These are phyloP conservation scores for Diplolepis rosae DNA, from an alignment of 2,888 invertebrate genomes.

Conservation along the genomic window DNA sequence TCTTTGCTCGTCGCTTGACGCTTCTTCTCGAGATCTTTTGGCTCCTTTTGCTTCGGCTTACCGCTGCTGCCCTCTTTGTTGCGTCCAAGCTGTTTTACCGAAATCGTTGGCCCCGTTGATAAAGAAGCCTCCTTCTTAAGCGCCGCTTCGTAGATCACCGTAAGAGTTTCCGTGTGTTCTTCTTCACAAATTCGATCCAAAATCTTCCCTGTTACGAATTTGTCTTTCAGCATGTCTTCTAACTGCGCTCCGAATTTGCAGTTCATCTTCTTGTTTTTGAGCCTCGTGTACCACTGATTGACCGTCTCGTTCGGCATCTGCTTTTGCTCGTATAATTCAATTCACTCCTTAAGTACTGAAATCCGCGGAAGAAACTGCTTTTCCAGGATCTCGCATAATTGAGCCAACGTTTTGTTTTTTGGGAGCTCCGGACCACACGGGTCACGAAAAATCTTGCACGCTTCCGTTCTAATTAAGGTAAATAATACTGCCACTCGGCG, in stretches of 20 bases:
- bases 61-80: background rate
- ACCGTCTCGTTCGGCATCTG: constrained; percentile 50
- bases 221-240: constrained; percentile 54
- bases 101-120: background rate
- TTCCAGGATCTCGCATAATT: constrained; percentile 43
- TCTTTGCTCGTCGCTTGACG: too few relatives aligned
- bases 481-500: constrained; percentile 48
- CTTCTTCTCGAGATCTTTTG: too few relatives aligned
- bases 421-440: constrained; percentile 48
- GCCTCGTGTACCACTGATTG: constrained; percentile 53
- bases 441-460: constrained; percentile 48
- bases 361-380: constrained; percentile 38
- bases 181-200: constrained; percentile 46
- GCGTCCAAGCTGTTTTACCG: background rate
- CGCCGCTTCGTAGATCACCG: constrained; percentile 36
- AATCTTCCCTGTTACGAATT: constrained; percentile 46
- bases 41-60: too few relatives aligned
- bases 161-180: constrained; percentile 30
- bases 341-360: constrained; percentile 46
- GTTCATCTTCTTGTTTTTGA: constrained; percentile 52
- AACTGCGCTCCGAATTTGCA: constrained; percentile 49
- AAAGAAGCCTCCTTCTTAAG: constrained; percentile 42
- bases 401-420: constrained; percentile 43
- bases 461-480: constrained; percentile 46
- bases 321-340: constrained; percentile 50